Base-by-base conservation (phyloP, 2,113 vertebrate genomes). In the Peromyscus californicus region DNA sequence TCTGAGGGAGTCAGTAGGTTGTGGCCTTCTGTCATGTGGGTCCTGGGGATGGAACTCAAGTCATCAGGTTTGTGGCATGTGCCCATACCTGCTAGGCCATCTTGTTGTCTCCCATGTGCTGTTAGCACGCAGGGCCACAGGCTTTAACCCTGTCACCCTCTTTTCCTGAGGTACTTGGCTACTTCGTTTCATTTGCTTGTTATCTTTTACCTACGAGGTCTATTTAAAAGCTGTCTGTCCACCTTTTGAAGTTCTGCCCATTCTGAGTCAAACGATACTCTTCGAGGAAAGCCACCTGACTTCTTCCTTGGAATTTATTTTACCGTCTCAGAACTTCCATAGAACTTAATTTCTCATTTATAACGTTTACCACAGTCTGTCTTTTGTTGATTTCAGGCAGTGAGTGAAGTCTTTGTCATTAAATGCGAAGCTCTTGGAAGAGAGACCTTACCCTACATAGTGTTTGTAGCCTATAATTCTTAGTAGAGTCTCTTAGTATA, bases 301-400 rank as follows among this genome's bases (percentile, higher is more conserved):
- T 51, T 90, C 61, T 96, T 96, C 9, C 7, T 24, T 95, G 12
- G 69, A 86, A 65, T 63, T 84, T 92, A 45, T 72, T 54, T 94
- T 90, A 57, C 7, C 36, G 83, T 91, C 45, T 88, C 70, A 33
- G 54, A 89, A 51, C 31, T 31, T 85, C 86, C 29, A 21, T 57
- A 39, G 33, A 89, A 61, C 57, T 84, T 61, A 57, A 7, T 54
- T 96, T 84, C 16, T 90, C 22, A 65, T 36, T 72, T 5, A 16
- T 91, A 54, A 42, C 24, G 26, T 86, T 80, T 90, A 59, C 69
- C 31, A 69, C 17, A 39, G 16, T 45, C 33, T 75, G 11, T 74
- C 13, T 80, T 78, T 93, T 94, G 69, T 87, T 92, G 57, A 51
- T 42, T 5, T 85, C 84, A 70, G 10, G 67, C 51, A 75, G 5